Evolutionary conservation across 2,113 vertebrate genomes (phyloP), one percentile per base, ranked within the genome.

Genomic region (Dicaeum eximium): DNA sequence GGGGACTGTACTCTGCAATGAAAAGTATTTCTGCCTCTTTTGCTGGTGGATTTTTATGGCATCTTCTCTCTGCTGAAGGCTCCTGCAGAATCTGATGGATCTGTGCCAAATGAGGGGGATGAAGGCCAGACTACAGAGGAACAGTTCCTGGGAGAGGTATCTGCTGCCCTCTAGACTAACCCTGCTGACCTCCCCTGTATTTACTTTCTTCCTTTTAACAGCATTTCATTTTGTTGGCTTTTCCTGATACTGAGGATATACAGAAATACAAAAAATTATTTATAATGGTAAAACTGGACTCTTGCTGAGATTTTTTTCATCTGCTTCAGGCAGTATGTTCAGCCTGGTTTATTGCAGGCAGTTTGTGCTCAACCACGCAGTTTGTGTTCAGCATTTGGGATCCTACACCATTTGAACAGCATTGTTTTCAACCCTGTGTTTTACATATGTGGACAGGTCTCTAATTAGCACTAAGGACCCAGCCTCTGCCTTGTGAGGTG

Each of bases 111-210:
- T 2, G 81, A 97, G 83, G 97, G 93, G 38, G 94, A 97, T 11
- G 97, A 98, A 89, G 94, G 86, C 62, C 85, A 75, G 35, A 91
- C 97, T 94, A 86, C 96, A 65, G 98, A 98, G 88, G 98, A 99
- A 65, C 97, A 98, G 56, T 70, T 97, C 90, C 97, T 98, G 95
- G 96, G 96, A 98, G 98, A 99, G 98, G 98, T 99, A 98, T 97
- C 97, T 88, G 16, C 31, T 92, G 23, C 33, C 20, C 54, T 94
- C 67, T 73, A 42, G 75, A 80, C 66, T 92, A 88, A 94, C 80
- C 67, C 24, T 86, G 38, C 58, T 95, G 33, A 80, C 30, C 11
- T 86, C 45, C 16, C 83, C 19, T 73, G 13, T 93, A 10, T 64
- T 74, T 33, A 10, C 44, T 65, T 81, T 25, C 6, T 73, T 75